These are phyloP conservation scores for Rhabdomys pumilio DNA, from an alignment of 2,797 vertebrate genomes.

Conservation along the genomic window DNA sequence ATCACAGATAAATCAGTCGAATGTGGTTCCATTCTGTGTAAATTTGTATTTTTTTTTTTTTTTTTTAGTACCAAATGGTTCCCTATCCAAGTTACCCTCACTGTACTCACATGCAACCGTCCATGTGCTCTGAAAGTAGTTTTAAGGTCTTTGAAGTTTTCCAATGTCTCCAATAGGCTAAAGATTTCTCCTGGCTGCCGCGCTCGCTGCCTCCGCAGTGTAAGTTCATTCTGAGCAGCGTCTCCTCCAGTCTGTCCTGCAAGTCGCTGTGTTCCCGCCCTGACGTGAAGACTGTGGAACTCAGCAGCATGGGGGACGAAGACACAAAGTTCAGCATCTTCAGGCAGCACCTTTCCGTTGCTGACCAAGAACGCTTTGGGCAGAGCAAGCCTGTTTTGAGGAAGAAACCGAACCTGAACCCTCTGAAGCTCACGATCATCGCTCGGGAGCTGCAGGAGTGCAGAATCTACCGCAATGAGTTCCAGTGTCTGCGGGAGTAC, in stretches of 20 bases:
- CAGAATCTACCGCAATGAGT: conserved; percentile 62
- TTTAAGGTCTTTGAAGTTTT: conserved; percentile 49
- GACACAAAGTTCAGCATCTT: conserved; percentile 73
- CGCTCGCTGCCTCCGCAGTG: conserved; percentile 71
- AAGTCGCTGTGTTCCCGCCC: conserved; percentile 74
- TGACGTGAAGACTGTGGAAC: conserved; percentile 73
- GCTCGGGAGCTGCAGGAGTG: conserved; percentile 81
- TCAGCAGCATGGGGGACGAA: conserved; percentile 45
- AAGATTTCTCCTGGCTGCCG: conserved; percentile 81
- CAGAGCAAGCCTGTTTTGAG: conserved; percentile 58
- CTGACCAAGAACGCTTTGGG: conserved; percentile 36
- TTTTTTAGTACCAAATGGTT: background rate
- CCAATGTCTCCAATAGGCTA: conserved; percentile 62
- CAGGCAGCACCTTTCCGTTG: conserved; percentile 58
- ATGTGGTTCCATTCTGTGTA: background rate
- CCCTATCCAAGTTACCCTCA: background rate
- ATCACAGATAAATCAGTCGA: background rate
- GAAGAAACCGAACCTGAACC: conserved; percentile 75
- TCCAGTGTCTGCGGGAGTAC: conserved; percentile 79
- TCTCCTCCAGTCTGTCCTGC: conserved; percentile 82
- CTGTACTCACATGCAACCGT: background rate
- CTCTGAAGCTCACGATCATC: conserved; percentile 81
- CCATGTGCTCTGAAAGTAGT: background rate
- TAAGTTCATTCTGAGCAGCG: conserved; percentile 76
- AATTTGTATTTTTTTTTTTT: background rate